phyloP scores from a whole-genome alignment of 2,113 vertebrate species.

The Hyperopisus bebe region DNA sequence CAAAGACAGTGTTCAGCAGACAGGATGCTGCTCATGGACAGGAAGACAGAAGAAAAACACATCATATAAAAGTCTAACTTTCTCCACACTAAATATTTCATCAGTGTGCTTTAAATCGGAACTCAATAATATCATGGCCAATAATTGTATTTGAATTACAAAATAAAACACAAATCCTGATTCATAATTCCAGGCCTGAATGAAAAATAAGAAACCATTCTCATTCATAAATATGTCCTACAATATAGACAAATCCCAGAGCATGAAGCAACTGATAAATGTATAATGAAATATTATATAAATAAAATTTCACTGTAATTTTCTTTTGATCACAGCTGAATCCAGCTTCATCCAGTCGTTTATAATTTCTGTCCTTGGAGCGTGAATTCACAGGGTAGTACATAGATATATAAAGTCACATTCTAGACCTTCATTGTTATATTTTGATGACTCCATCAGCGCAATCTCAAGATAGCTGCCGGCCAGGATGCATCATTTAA shows the following conservation, averaged over 20 bases:
- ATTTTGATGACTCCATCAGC: neutral
- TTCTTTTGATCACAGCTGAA: neutral
- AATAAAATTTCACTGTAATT: neutral
- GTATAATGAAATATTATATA: neutral
- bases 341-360: neutral
- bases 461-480: conserved; percentile 93
- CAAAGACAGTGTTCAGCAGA: neutral
- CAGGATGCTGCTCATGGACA: neutral
- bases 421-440: neutral
- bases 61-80: neutral
- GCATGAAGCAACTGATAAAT: neutral
- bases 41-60: neutral
- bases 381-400: neutral
- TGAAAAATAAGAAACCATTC: neutral
- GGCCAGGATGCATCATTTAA: conserved; percentile 91
- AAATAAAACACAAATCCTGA: neutral
- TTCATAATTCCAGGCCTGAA: neutral
- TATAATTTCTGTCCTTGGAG: neutral
- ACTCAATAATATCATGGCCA: neutral
- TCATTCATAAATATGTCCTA: neutral
- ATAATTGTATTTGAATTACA: neutral
- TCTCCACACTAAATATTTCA: neutral
- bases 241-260: neutral
- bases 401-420: neutral
- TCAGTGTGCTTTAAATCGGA: neutral